A percentile compares a stretch with the other conserved stretches of the same genome.
These are phyloP conservation scores for Apotomis betuletana DNA, from an alignment of 2,888 invertebrate species.

Conservation along the genomic window DNA sequence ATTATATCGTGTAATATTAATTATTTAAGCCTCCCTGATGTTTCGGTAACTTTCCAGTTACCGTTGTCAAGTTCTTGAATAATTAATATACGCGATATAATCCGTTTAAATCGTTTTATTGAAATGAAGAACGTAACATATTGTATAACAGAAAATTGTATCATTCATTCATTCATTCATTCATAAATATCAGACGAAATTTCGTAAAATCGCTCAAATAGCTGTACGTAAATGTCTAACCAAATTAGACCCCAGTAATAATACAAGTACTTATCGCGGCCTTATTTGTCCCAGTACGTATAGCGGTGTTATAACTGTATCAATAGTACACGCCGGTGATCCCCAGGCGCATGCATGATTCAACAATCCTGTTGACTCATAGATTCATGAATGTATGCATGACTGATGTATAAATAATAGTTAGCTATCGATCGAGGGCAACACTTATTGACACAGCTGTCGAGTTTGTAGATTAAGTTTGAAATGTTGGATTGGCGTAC, in stretches of 20 bases:
- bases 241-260: not conserved
- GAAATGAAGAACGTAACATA: too few species aligned
- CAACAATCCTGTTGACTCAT: constrained; percentile 37
- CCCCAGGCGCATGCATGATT: constrained; percentile 34
- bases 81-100: too few species aligned
- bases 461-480: constrained; percentile 13
- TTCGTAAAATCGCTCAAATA: too few species aligned
- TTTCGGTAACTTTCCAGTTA: too few species aligned
- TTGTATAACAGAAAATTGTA: too few species aligned
- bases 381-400: constrained; percentile 36
- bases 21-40: too few species aligned
- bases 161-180: too few species aligned
- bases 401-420: constrained; percentile 32
- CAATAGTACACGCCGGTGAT: constrained; percentile 31
- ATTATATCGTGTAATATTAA: too few species aligned
- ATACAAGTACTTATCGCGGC: not conserved
- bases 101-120: too few species aligned
- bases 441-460: constrained; percentile 30
- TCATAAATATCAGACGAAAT: too few species aligned
- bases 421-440: constrained; percentile 20
- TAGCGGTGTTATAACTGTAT: constrained; percentile 20
- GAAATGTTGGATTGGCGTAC: not conserved
- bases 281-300: constrained; percentile 8
- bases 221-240: too few species aligned
- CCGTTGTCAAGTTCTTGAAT: too few species aligned